A percentile compares a stretch with the other conserved stretches of the same genome.
These are phyloP conservation scores for Adelphocoris suturalis DNA, from an alignment of 2,888 invertebrate species.

Conservation along the genomic window DNA sequence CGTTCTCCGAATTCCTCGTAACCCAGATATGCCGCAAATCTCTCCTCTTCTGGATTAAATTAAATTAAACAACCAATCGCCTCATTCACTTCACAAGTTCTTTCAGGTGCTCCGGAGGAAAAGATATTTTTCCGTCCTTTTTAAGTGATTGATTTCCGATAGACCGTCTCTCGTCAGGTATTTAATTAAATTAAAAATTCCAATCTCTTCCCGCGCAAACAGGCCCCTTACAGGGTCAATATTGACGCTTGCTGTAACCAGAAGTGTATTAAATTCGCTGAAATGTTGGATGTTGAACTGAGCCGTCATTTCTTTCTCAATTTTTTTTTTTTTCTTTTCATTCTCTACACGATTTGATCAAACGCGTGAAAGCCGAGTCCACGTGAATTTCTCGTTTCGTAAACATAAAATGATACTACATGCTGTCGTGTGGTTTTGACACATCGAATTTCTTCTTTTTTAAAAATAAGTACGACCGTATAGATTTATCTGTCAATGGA, in stretches of 20 bases:
- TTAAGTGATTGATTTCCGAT: slow-evolving; percentile 64
- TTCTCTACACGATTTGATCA: slow-evolving; percentile 23
- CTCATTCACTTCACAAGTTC: slow-evolving; percentile 36
- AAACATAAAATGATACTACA: no score
- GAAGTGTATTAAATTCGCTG: slow-evolving; percentile 23
- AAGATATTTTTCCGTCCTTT: slow-evolving; percentile 45
- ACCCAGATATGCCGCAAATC: not conserved
- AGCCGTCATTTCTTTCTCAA: not conserved
- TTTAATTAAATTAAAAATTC: slow-evolving; percentile 65
- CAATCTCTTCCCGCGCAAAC: slow-evolving; percentile 43
- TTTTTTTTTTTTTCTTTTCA: not conserved
- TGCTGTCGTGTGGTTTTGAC: no score
- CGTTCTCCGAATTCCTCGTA: no score
- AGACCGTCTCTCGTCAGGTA: slow-evolving; percentile 53
- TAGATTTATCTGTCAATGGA: no score
- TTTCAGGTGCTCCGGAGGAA: slow-evolving; percentile 45
- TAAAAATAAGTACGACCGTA: no score
- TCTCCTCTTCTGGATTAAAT: slow-evolving; percentile 24
- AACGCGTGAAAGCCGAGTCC: no score
- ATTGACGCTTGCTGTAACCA: slow-evolving; percentile 7
- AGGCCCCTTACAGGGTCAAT: not conserved
- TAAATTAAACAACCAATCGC: slow-evolving; percentile 31
- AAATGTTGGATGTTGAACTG: not conserved
- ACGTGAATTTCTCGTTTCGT: no score
- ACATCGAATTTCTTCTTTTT: no score